Percentiles rank a stretch among this genome's conserved stretches.
phyloP scores from a whole-genome alignment of 1,140 invertebrate genomes.

The Yoshiicerus persimilis region DNA sequence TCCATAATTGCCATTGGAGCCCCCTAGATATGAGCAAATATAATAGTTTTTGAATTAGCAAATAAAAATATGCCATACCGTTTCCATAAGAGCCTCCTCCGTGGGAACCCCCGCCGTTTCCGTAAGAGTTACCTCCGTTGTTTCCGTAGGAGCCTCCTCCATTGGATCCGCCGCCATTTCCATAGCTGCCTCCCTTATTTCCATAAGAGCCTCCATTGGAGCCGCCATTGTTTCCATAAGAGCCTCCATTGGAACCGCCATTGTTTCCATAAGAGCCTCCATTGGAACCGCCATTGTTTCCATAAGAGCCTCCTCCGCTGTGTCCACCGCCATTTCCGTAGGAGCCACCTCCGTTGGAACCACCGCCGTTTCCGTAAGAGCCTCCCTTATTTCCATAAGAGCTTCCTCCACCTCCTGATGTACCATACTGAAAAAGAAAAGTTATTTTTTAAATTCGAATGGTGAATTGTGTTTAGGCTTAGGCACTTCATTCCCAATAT shows the following conservation, averaged over 20 bases:
- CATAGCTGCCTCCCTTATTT: background rate
- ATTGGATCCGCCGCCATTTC: background rate
- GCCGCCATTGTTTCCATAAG: background rate
- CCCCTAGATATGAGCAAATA: too few relatives aligned
- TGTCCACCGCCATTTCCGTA: background rate
- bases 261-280: too few relatives aligned
- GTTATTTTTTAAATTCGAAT: too few relatives aligned
- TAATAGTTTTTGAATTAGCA: too few relatives aligned
- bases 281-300: background rate
- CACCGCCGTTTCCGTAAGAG: background rate
- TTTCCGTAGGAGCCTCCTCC: background rate
- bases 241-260: background rate
- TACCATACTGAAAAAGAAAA: too few relatives aligned
- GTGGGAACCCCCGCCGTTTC: background rate
- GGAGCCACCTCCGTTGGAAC: background rate
- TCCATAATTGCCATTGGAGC: too few relatives aligned
- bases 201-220: background rate
- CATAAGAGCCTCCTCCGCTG: background rate
- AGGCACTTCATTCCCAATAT: too few relatives aligned
- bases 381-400: background rate
- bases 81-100: background rate
- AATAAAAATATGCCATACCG: too few relatives aligned
- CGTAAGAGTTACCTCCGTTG: background rate
- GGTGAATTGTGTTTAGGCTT: too few relatives aligned
- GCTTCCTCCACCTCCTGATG: background rate